Evolutionary conservation across 2,113 vertebrate species (phyloP).

Genomic region (Colinus virginianus): DNA sequence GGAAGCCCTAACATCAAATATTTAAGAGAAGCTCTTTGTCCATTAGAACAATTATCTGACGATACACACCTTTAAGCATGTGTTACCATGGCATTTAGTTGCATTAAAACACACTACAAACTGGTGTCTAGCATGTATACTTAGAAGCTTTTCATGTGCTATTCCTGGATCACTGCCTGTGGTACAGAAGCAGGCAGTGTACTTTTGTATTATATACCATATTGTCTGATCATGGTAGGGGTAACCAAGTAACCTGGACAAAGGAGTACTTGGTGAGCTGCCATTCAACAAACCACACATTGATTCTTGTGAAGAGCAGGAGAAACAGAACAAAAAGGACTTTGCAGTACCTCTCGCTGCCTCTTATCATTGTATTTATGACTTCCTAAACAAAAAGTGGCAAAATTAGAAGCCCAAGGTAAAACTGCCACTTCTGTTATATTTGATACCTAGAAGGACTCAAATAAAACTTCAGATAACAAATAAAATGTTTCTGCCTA

Average conservation of each 20-base stretch:
- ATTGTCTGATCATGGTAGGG: background rate
- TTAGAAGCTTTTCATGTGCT: background rate
- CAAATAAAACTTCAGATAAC: background rate
- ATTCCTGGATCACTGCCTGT: background rate
- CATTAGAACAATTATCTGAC: background rate
- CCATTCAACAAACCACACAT: background rate
- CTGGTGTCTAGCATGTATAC: background rate
- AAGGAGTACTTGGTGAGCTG: background rate
- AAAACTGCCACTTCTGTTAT: background rate
- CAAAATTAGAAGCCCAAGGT: background rate
- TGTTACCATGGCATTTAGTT: background rate
- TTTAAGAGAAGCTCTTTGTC: background rate
- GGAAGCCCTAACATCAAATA: accelerated
- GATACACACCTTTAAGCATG: background rate
- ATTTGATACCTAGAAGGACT: background rate
- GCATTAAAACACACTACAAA: background rate
- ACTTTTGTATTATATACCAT: background rate
- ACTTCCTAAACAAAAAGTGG: background rate
- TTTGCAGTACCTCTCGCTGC: background rate
- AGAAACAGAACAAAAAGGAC: background rate
- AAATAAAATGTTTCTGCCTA: background rate
- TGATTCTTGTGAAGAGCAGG: background rate
- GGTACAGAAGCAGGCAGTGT: background rate
- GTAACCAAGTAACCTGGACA: background rate
- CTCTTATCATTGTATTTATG: background rate